Evolutionary conservation across 2,888 invertebrate species (phyloP).

Genomic region (Bellardia bayeri): DNA sequence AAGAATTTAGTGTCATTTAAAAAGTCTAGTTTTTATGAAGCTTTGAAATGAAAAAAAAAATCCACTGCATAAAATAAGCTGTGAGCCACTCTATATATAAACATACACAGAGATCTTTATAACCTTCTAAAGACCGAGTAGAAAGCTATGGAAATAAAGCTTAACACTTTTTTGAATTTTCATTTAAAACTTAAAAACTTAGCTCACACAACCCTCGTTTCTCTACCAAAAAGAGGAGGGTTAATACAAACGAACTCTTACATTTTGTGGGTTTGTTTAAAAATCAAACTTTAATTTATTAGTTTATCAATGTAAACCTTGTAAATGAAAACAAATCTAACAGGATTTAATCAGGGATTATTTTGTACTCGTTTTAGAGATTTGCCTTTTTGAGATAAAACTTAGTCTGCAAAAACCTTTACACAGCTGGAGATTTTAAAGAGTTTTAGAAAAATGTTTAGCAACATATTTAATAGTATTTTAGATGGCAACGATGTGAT

Average conservation of each 20-base stretch:
- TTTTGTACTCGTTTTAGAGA: neutral
- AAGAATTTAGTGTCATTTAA: too few species aligned
- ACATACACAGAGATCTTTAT: too few species aligned
- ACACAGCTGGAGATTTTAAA: neutral
- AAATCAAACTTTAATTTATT: conserved; percentile 51
- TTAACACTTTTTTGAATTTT: too few species aligned
- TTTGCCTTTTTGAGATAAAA: neutral
- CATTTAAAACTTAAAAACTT: neutral
- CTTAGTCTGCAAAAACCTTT: neutral
- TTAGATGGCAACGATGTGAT: neutral
- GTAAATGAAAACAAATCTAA: conserved; percentile 29
- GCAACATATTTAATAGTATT: neutral
- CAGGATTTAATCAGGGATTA: neutral
- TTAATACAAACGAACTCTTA: neutral
- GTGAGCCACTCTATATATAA: too few species aligned
- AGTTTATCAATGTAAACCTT: conserved; percentile 47
- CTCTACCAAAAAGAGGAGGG: neutral
- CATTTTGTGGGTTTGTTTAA: conserved; percentile 8
- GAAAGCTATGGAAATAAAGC: too few species aligned
- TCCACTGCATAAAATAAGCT: too few species aligned
- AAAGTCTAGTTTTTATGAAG: too few species aligned
- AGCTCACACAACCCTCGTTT: neutral
- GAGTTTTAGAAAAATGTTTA: neutral
- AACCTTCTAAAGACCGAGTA: too few species aligned
- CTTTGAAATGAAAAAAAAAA: too few species aligned